Evolutionary conservation across 1,140 invertebrate species (phyloP), one percentile per base, ranked within the genome.

Genomic region (Amphibalanus amphitrite): DNA sequence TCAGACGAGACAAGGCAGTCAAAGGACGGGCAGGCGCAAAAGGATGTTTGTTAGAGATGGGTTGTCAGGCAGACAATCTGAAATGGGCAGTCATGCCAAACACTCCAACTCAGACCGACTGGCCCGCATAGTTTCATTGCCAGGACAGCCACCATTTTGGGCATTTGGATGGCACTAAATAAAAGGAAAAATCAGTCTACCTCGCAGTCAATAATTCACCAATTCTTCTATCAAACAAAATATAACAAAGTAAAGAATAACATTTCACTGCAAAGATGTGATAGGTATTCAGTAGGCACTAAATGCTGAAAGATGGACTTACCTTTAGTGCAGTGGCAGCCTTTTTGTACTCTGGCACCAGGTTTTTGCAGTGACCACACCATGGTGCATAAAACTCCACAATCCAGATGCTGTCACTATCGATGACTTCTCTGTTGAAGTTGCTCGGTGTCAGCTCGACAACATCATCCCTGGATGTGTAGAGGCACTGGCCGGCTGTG

Each of bases 341-440:
- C 83, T 95, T 95, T 71, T 88, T 85, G 81, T 95, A 95, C 79
- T 95, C 92, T 0, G 92, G 89, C 47, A 88, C 89, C 30, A 94
- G 81, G 69, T 84, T 84, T n/a, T n/a, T n/a, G n/a, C n/a, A n/a
- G n/a, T n/a, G n/a, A n/a, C n/a, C n/a, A n/a, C n/a, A n/a, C n/a
- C 77, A 97, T 0, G 93, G 93, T 0, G 93, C 93, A 82, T 85
- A 97, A 80, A 95, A 97, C 79, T 95, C 92, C n/a, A 97, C 89
- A 69, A 97, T 82, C 93, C 93, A 96, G 68, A 97, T 81, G 76
- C 89, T 86, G 82, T 95, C 90, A 75, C 90, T 87, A 74, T 92
- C 85, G 70, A 89, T 83, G 15, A 98, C 95, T 77, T 89, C 81
- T 75, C 83, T 86, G 74, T 98, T 87, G 80, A 99, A 99, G 83